A percentile compares a stretch with the other conserved stretches of the same genome.
Conservation (phyloP, 2,113 vertebrate genomes). For the Odontesthes bonariensis region DNA sequence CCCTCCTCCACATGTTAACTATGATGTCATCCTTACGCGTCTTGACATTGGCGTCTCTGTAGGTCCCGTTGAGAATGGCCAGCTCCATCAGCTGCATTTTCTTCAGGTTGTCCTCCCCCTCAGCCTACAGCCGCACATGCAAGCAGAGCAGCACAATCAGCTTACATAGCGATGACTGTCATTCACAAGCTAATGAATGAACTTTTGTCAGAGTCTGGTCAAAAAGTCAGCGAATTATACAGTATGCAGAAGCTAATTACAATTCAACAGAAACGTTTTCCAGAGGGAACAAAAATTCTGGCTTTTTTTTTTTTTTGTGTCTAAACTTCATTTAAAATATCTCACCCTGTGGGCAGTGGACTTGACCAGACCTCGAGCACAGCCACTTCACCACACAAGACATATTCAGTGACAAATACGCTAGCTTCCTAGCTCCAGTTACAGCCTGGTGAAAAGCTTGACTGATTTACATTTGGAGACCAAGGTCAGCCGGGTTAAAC, state of each 20-base stretch:
- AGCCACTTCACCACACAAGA: slow-evolving; percentile 4
- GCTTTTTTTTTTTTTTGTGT: fast-evolving
- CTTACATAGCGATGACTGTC: slow-evolving; percentile 15
- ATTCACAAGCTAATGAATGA: slow-evolving; percentile 33
- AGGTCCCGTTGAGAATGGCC: slow-evolving; percentile 98
- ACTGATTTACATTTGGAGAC: slow-evolving; percentile 71
- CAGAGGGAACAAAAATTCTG: neutral
- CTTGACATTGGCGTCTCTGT: slow-evolving; percentile 99
- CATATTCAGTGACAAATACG: slow-evolving; percentile 43
- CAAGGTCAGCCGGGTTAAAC: slow-evolving; percentile 61
- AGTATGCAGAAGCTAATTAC: neutral
- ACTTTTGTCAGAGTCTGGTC: slow-evolving; percentile 15
- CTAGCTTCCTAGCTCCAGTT: slow-evolving; percentile 65
- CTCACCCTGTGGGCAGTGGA: neutral
- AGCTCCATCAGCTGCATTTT: slow-evolving; percentile 99
- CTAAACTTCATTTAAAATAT: neutral
- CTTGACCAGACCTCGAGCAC: slow-evolving; percentile 22
- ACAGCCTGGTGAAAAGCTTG: slow-evolving; percentile 69
- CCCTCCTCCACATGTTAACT: slow-evolving; percentile 57
- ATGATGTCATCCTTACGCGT: slow-evolving; percentile 91
- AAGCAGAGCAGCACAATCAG: slow-evolving; percentile 49
- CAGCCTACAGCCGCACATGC: slow-evolving; percentile 84
- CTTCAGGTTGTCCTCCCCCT: slow-evolving; percentile 99
- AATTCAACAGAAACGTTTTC: neutral
- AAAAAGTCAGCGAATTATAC: slow-evolving; percentile 34